Evolutionary conservation across 2,113 vertebrate species (phyloP), one percentile per base, ranked within the genome.

Genomic region (Protobothrops flavoviridis): DNA sequence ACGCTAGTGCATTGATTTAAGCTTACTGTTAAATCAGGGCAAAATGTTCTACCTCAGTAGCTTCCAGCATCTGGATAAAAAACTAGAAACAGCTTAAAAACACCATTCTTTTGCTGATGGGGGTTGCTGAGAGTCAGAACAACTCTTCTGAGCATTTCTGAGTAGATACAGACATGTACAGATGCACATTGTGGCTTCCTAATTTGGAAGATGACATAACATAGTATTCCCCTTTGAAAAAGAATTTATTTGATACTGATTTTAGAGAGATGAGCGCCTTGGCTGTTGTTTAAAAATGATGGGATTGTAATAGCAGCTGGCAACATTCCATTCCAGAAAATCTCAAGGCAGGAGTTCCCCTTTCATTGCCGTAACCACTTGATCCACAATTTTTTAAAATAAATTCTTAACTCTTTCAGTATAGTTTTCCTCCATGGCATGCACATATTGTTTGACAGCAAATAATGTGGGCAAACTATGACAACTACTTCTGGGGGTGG

Each of bases 321-420:
- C 90, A 91, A 91, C 5, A 48, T 89, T 95, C 93, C 91, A 56
- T 93, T 96, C 96, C 92, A 93, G 94, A 94, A 95, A 89, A 94
- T 57, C 69, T 91, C 92, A 90, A 92, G 94, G 93, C 85, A 96
- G 94, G 88, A 94, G 88, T 95, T 93, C 94, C 85, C 91, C 92
- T 88, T 93, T 94, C 94, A 94, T 95, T 93, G 91, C 81, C 88
- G 86, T 59, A 96, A 94, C 64, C 86, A 95, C 96, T 95, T 95
- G 94, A 96, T 97, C 95, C 92, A 93, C 92, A 96, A 92, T 61
- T 61, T 64, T 64, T 64, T 0, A 9, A 50, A 50, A 94, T 33
- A 85, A 95, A 95, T 94, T 95, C 94, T 95, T 95, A 96, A 96
- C 93, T 59, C 93, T 97, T 97, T 89, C 95, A 87, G 96, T 94